Base-by-base conservation (phyloP, 2,797 vertebrate species). In the Meda fulgida region DNA sequence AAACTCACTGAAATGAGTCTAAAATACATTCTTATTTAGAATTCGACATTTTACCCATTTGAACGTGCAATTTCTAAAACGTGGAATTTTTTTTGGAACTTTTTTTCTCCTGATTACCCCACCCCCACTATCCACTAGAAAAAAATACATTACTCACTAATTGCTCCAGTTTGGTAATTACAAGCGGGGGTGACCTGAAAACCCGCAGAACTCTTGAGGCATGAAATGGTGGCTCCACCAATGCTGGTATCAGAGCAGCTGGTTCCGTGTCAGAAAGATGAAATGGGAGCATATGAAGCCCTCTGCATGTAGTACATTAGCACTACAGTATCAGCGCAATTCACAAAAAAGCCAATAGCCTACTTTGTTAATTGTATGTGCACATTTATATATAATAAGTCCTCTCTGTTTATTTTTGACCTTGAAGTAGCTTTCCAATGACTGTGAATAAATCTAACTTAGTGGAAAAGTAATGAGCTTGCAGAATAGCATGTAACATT, bases 161-260 rank as follows among this genome's bases (percentile, higher is more conserved):
- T 92, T 91, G 88, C 79, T 88, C 90, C 80, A 86, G 81, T 85
- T 88, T 91, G 87, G 80, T 90, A 88, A 90, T 91, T 91, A 86
- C 77, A 90, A 89, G 86, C 75, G 67, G 86, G 83, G 72, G 80
- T 79, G 85, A 90, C 80, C 77, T 48, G 55, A 85, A 88, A 84
- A 82, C 58, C 72, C 48, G 77, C 36, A 89, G 51, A 60, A 67
- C 46, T 84, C 84, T 58, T 87, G 65, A 91, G 82, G 81, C 86
- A 87, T 89, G 85, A 87, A 79, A 80, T 19, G 51, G 73, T 71
- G 72, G 80, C 31, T 86, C 51, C 31, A 87, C 86, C 65, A 48
- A 1, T 86, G 69, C 60, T 82, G 38, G 55, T 75, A 29, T 80
- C 69, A 85, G 48, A 69, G 85, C 83, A 81, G 75, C 72, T 86